phyloP scores from a whole-genome alignment of 1,140 invertebrate genomes.

The Berghia stephanieae region DNA sequence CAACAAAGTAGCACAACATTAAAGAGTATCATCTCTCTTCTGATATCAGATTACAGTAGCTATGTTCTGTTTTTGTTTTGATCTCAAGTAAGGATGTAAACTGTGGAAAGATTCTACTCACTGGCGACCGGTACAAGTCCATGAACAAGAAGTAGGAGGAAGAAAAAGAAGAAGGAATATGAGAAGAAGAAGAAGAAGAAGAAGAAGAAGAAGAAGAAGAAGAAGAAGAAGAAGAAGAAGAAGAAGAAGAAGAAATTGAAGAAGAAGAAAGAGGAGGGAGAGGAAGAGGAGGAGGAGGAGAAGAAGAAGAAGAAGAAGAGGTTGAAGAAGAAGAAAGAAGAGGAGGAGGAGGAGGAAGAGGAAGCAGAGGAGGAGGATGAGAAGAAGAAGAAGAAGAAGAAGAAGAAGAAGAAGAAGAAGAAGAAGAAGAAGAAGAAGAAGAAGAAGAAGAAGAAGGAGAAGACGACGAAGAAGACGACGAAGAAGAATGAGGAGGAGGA shows the following conservation, averaged over 20 bases:
- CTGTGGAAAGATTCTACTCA: too few relatives aligned
- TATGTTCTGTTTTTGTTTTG: too few relatives aligned
- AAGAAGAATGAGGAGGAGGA: too few relatives aligned
- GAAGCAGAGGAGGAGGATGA: too few relatives aligned
- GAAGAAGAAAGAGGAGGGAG: background rate
- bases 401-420: background rate
- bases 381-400: background rate
- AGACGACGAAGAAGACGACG: too few relatives aligned
- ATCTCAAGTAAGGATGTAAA: too few relatives aligned
- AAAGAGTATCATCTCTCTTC: too few relatives aligned
- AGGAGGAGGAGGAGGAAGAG: background rate
- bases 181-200: background rate
- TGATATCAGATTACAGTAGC: too few relatives aligned
- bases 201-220: background rate
- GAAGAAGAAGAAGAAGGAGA: background rate
- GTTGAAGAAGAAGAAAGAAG: background rate
- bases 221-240: background rate
- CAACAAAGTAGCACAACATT: too few relatives aligned
- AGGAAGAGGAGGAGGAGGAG: background rate
- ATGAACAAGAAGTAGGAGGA: background rate
- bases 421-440: background rate
- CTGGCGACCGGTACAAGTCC: too few relatives aligned
- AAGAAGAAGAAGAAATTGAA: background rate
- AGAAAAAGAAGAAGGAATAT: background rate
- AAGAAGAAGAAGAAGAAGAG: too few relatives aligned